Evolutionary conservation across 2,888 invertebrate genomes (phyloP), one percentile per base, ranked within the genome.

Genomic region (Meloe dianella): DNA sequence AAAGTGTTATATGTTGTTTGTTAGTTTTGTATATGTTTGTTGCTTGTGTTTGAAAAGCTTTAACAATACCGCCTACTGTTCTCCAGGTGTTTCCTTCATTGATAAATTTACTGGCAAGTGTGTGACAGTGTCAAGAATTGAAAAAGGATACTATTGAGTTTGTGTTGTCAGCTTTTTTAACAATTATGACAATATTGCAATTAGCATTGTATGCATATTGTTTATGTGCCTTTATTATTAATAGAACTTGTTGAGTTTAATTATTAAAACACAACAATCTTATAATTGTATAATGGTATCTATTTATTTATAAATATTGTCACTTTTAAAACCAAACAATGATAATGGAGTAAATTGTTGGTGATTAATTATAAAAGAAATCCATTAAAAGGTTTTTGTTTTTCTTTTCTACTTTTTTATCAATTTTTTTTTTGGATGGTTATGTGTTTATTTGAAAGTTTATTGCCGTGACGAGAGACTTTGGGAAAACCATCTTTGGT

Each of bases 31-130:
- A 10, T 51, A 8, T 47, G 41, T 41, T 20, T 47, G 47, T 47
- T 47, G 47, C 47, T n/a, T 47, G 47, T 51, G 51, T 51, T 51
- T 12, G 51, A 3, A 63, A 27, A 51, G 54, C 62, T 57, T 47
- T 66, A 67, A 65, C 61, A 61, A 68, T 24, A 60, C 64, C 64
- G 56, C 65, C 68, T 41, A 68, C 68, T 51, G 29, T 65, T 68
- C 51, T 54, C 61, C 61, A 61, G 54, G 35, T 59, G 59, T 59
- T 59, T 24, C 51, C 10, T 51, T 51, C 51, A 51, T 51, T 51
- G 51, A 51, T 51, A 51, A 51, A 51, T 51, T 51, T 14, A 12
- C 51, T 51, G 12, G 51, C 51, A 51, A 51, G 51, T 51, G 51
- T 51, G 51, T 12, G 51, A 51, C 51, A 51, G 22, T 51, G 51